Evolutionary conservation across 1,140 invertebrate genomes (phyloP).

Genomic region (Sarcophaga bullata): DNA sequence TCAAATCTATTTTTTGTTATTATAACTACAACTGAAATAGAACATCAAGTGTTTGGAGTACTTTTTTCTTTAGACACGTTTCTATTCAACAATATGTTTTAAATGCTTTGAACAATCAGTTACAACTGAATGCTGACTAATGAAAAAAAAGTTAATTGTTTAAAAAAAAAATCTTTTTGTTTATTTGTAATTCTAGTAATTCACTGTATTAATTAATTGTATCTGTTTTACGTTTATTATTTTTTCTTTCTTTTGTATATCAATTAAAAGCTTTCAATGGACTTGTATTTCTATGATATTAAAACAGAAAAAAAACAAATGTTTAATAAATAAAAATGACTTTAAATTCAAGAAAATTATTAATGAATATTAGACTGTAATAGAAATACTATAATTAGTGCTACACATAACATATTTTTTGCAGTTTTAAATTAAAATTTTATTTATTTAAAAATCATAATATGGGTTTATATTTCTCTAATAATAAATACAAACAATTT

Average conservation of each 20-base stretch:
- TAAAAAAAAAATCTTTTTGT: background rate
- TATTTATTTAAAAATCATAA: no score
- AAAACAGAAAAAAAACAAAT: background rate
- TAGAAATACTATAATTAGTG: no score
- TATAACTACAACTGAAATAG: no score
- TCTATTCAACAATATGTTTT: background rate
- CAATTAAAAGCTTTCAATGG: constrained; percentile 1
- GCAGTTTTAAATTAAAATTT: no score
- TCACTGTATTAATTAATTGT: background rate
- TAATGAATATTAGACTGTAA: no score
- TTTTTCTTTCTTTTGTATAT: background rate
- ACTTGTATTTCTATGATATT: background rate
- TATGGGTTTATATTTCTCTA: no score
- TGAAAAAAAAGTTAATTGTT: background rate
- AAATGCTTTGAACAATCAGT: constrained; percentile 14
- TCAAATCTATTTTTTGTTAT: no score
- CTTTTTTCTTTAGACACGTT: no score
- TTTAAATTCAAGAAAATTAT: background rate
- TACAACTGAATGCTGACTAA: constrained; percentile 10
- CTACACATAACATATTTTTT: no score
- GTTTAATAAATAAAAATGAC: background rate
- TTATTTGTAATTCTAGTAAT: no score
- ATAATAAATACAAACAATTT: no score
- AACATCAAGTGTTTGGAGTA: no score
- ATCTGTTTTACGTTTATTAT: background rate